Percentiles rank a stretch among this genome's conserved stretches.
These are phyloP conservation scores for Sminthurinus aureus DNA, from an alignment of 2,888 invertebrate genomes.

Conservation along the genomic window DNA sequence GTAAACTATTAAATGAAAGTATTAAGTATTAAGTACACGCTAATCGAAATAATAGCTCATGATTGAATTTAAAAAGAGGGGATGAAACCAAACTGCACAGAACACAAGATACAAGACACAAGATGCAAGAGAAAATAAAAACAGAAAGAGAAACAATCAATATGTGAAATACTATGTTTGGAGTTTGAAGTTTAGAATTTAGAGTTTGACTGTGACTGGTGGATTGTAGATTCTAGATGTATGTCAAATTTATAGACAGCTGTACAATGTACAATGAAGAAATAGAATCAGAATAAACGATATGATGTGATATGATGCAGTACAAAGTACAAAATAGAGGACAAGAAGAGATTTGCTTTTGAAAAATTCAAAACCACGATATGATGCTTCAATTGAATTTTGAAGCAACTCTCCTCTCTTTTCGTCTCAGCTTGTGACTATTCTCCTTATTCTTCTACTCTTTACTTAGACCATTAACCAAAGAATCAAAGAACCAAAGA, in stretches of 20 bases:
- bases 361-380: background rate
- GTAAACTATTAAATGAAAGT: background rate
- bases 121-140: background rate
- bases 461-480: background rate
- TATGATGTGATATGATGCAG: background rate
- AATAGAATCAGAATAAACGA: background rate
- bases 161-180: background rate
- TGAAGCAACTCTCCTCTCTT: background rate
- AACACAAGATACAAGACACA: background rate
- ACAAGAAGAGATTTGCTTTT: background rate
- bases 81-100: too few species aligned
- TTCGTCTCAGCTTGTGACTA: background rate
- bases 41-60: conserved; percentile 32
- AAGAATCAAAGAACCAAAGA: too few species aligned
- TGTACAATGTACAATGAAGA: background rate
- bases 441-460: background rate
- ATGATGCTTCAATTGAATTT: background rate
- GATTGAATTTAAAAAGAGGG: conserved; percentile 29
- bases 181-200: too few species aligned
- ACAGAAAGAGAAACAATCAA: background rate
- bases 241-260: background rate
- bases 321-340: background rate
- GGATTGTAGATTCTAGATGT: background rate
- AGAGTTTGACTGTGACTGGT: too few species aligned
- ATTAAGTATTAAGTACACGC: background rate